Percentiles rank a stretch among this genome's conserved stretches.
Evolutionary conservation across 2,888 invertebrate genomes (phyloP).

Genomic region (Drosophila fulvimacula): DNA sequence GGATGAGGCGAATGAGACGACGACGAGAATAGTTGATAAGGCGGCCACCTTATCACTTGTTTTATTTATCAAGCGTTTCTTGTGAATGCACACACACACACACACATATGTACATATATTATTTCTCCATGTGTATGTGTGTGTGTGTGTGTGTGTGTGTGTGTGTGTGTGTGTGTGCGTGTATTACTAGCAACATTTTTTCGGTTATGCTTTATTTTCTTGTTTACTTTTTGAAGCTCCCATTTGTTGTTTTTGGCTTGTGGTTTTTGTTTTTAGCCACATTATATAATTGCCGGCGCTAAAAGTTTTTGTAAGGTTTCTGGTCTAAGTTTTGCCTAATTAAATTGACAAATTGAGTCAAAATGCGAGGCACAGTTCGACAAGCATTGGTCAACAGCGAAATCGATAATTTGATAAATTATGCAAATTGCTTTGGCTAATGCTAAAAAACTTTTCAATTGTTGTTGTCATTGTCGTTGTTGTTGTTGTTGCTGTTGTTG

Average conservation of each 20-base stretch:
- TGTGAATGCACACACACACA: not conserved
- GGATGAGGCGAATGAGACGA: not conserved
- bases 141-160: too few relatives aligned
- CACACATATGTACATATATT: not conserved
- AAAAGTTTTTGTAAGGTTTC: slow-evolving; percentile 37
- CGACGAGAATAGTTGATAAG: slow-evolving; percentile 20
- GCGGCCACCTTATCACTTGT: slow-evolving; percentile 21
- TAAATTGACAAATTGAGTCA: slow-evolving; percentile 39
- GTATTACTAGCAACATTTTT: slow-evolving; percentile 15
- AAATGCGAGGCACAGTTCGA: slow-evolving; percentile 25
- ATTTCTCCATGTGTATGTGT: not conserved
- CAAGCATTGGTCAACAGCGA: slow-evolving; percentile 9
- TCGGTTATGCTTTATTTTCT: slow-evolving; percentile 19
- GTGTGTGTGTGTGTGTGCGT: too few relatives aligned
- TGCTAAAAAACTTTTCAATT: slow-evolving; percentile 5
- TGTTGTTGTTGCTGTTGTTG: slow-evolving; percentile 6
- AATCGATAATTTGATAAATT: slow-evolving; percentile 50
- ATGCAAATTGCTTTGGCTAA: slow-evolving; percentile 18
- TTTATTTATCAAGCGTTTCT: slow-evolving; percentile 18
- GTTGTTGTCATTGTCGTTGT: not conserved
- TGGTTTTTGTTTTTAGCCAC: not conserved
- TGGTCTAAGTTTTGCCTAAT: slow-evolving; percentile 31
- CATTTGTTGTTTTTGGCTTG: slow-evolving; percentile 35
- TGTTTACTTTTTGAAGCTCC: slow-evolving; percentile 50
- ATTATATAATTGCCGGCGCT: slow-evolving; percentile 33